A percentile compares a stretch with the other conserved stretches of the same genome.
Conservation (phyloP, 2,113 vertebrate genomes). For the cattle (Bos taurus) region ARS-UCD2.0 NC_037334.1:15351501-15352000, state of each 20-base stretch:
- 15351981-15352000: background rate
- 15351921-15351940: background rate
- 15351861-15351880: too few species aligned
- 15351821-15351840: background rate
- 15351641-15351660: background rate
- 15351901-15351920: background rate
- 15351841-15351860: background rate
- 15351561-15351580: accelerated
- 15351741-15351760: too few species aligned
- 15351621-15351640: background rate
- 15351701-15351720: background rate
- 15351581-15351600: background rate
- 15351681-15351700: background rate
- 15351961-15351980: background rate
- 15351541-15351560: background rate
- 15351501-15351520: background rate
- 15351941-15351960: background rate
- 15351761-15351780: background rate
- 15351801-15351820: background rate
- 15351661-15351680: accelerated
- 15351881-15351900: background rate
- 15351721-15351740: background rate
- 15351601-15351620: background rate
- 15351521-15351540: accelerated
- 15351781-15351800: background rate